phyloP scores from a whole-genome alignment of 2,113 vertebrate species.

The Pholis gunnellus region DNA sequence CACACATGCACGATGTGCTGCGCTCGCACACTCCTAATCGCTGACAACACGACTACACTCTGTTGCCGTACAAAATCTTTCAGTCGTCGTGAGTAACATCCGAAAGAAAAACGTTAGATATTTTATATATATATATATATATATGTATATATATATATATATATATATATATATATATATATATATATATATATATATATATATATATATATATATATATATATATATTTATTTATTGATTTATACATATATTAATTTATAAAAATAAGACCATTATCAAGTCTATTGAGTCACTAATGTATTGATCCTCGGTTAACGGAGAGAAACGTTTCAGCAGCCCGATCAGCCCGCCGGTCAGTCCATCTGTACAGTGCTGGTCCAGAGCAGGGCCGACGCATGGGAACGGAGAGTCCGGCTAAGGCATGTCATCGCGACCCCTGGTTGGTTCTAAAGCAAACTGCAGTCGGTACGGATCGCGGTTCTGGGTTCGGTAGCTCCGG shows the following conservation, averaged over 20 bases:
- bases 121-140: conserved; percentile 45
- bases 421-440: conserved; percentile 61
- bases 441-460: conserved; percentile 60
- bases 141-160: conserved; percentile 45
- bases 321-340: conserved; percentile 61
- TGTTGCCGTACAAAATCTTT: conserved; percentile 77
- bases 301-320: conserved; percentile 67
- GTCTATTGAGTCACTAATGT: conserved; percentile 86
- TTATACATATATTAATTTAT: conserved; percentile 85
- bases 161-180: conserved; percentile 53
- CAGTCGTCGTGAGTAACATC: conserved; percentile 64
- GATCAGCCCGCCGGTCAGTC: conserved; percentile 63
- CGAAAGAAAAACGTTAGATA: conserved; percentile 59
- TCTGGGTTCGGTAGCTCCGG: conserved; percentile 20
- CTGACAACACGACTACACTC: conserved; percentile 50
- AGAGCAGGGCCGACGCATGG: conserved; percentile 45
- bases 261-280: conserved; percentile 88
- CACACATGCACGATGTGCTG: conserved; percentile 74
- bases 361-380: conserved; percentile 74
- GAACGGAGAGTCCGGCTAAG: conserved; percentile 66
- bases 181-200: conserved; percentile 83
- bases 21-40: conserved; percentile 47
- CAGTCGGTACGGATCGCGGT: conserved; percentile 47
- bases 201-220: conserved; percentile 63
- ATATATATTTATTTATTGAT: conserved; percentile 41